These are phyloP conservation scores for Elanoides forficatus DNA, from an alignment of 2,113 vertebrate species.

Conservation along the genomic window DNA sequence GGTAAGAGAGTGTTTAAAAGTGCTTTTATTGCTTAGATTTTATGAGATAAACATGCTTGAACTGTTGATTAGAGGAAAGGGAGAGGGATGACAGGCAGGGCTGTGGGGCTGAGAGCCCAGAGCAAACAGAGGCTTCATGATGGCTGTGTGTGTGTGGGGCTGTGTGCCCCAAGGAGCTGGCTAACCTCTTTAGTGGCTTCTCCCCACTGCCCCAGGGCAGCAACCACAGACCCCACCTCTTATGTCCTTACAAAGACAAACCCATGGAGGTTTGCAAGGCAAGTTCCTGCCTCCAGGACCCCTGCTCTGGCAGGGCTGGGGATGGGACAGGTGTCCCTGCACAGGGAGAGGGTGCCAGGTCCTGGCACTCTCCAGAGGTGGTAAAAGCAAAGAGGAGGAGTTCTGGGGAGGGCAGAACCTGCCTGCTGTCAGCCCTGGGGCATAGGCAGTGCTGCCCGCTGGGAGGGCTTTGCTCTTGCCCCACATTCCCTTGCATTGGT, in stretches of 20 bases:
- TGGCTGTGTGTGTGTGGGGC: fast-evolving
- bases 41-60: background rate
- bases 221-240: background rate
- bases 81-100: fast-evolving
- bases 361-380: background rate
- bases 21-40: background rate
- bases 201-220: background rate
- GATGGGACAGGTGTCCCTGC: fast-evolving
- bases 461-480: background rate
- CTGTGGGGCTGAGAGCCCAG: fast-evolving
- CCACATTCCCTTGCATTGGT: fast-evolving
- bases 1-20: background rate
- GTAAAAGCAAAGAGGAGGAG: background rate
- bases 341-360: background rate
- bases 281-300: background rate
- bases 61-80: background rate
- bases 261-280: background rate
- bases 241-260: background rate
- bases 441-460: fast-evolving
- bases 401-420: background rate
- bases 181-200: background rate
- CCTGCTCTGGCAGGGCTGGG: background rate
- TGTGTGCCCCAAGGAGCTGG: background rate
- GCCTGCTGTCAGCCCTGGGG: background rate
- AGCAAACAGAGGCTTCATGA: fast-evolving